A percentile compares a stretch with the other conserved stretches of the same genome.
Evolutionary conservation across 2,888 invertebrate species (phyloP).

Genomic region (Cloeon dipterum): DNA sequence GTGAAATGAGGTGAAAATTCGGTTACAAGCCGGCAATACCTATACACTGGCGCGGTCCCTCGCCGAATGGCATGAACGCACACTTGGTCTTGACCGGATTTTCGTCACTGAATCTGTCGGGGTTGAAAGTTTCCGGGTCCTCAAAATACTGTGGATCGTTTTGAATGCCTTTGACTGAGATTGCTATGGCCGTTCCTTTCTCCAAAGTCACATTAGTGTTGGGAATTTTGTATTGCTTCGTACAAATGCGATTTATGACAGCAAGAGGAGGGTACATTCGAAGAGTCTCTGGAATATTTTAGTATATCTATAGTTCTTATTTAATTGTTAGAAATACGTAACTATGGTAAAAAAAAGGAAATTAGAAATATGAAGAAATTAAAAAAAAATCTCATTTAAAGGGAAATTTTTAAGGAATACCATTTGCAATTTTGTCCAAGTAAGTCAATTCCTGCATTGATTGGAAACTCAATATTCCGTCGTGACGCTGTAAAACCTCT

Average conservation of each 20-base stretch:
- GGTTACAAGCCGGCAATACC: conserved; percentile 22
- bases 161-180: conserved; percentile 31
- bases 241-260: conserved; percentile 24
- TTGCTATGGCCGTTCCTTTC: conserved; percentile 24
- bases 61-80: conserved; percentile 28
- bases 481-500: not conserved
- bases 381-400: too few species aligned
- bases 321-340: not conserved
- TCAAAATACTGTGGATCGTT: conserved; percentile 30
- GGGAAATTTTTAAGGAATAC: not conserved
- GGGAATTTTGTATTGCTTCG: conserved; percentile 24
- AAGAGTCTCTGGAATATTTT: not conserved
- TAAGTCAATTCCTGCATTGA: conserved; percentile 11
- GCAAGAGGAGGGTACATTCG: conserved; percentile 26
- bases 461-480: not conserved
- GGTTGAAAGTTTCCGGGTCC: conserved; percentile 28
- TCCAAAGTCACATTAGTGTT: conserved; percentile 23
- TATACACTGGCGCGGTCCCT: conserved; percentile 29
- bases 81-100: conserved; percentile 22
- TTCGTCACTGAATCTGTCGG: conserved; percentile 27
- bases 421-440: conserved; percentile 11
- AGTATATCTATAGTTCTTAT: not conserved
- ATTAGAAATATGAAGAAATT: too few species aligned
- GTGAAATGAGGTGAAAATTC: too few species aligned
- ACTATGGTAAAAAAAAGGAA: too few species aligned